Conservation (phyloP, 1,140 invertebrate species). For the Megalopta genalis region DNA sequence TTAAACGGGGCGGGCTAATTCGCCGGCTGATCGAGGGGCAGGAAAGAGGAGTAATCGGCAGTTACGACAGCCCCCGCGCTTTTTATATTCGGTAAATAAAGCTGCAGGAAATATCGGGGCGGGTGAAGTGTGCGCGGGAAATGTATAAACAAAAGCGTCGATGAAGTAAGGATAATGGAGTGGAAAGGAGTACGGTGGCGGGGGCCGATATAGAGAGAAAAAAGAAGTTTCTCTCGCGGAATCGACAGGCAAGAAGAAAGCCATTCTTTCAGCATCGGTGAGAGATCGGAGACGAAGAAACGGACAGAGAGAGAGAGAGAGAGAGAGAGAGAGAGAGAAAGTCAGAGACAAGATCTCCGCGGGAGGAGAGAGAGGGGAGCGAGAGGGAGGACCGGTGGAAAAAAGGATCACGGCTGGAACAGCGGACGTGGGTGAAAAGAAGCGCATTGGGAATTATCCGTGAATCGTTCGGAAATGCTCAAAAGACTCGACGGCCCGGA, state of each 20-base stretch:
- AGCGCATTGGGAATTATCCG: constrained; percentile 75
- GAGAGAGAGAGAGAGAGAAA: not conserved
- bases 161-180: constrained; percentile 29
- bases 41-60: not conserved
- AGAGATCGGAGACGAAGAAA: constrained; percentile 7
- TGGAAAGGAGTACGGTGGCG: too few species aligned
- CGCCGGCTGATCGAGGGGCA: not conserved
- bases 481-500: constrained; percentile 72
- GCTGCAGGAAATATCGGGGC: not conserved
- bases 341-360: not conserved
- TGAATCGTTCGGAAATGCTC: constrained; percentile 73
- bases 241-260: constrained; percentile 24
- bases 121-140: not conserved
- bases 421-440: constrained; percentile 53
- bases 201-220: not conserved
- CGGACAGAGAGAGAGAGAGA: not conserved
- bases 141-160: constrained; percentile 18
- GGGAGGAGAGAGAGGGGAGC: not conserved
- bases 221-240: constrained; percentile 21
- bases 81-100: constrained; percentile 11
- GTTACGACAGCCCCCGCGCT: too few species aligned
- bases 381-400: not conserved
- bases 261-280: constrained; percentile 34
- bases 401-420: constrained; percentile 16
- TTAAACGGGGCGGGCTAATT: constrained; percentile 31